Conservation (phyloP, 64 coral and sea anemone genomes). For the Acropora tenuis region DNA sequence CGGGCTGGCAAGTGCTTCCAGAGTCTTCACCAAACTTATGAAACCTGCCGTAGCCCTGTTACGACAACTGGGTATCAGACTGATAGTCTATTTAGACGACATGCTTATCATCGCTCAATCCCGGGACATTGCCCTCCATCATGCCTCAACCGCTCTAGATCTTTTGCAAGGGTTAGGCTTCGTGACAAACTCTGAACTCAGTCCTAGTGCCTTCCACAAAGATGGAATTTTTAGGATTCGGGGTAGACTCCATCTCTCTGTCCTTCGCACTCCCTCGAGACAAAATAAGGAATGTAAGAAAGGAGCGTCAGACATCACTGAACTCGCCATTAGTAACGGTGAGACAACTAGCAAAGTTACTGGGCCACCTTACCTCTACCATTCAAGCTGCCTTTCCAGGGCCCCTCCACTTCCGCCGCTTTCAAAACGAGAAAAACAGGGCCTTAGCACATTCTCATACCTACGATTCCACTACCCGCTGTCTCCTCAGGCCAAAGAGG, state of each 20-base stretch:
- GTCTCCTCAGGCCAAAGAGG: slow-evolving; percentile 52
- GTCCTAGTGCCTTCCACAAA: slow-evolving; percentile 35
- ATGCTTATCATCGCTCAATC: slow-evolving; percentile 35
- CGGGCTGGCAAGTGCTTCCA: slow-evolving; percentile 49
- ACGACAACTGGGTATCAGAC: slow-evolving; percentile 29
- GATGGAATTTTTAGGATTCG: slow-evolving; percentile 34
- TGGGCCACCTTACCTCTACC: slow-evolving; percentile 71
- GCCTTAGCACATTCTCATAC: slow-evolving; percentile 12
- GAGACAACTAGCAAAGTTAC: slow-evolving; percentile 56
- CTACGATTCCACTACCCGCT: slow-evolving; percentile 43
- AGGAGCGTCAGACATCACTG: slow-evolving; percentile 34
- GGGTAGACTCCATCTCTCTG: slow-evolving; percentile 40
- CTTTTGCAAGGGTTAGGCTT: slow-evolving; percentile 51
- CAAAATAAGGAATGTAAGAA: slow-evolving; percentile 56
- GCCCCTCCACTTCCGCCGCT: slow-evolving; percentile 60
- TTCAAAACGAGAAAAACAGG: slow-evolving; percentile 59
- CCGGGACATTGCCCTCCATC: slow-evolving; percentile 3
- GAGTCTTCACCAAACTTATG: slow-evolving; percentile 60
- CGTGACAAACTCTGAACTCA: slow-evolving; percentile 43
- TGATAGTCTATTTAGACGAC: slow-evolving; percentile 49
- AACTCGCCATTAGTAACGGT: slow-evolving; percentile 34
- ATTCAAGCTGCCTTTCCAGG: slow-evolving; percentile 76
- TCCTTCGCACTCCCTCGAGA: slow-evolving; percentile 45
- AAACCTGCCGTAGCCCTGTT: slow-evolving; percentile 48
- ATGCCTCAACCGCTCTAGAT: slow-evolving; percentile 47